These are phyloP conservation scores for Sabellastarte sp. DNA, from an alignment of 2,888 invertebrate species.

Conservation along the genomic window DNA sequence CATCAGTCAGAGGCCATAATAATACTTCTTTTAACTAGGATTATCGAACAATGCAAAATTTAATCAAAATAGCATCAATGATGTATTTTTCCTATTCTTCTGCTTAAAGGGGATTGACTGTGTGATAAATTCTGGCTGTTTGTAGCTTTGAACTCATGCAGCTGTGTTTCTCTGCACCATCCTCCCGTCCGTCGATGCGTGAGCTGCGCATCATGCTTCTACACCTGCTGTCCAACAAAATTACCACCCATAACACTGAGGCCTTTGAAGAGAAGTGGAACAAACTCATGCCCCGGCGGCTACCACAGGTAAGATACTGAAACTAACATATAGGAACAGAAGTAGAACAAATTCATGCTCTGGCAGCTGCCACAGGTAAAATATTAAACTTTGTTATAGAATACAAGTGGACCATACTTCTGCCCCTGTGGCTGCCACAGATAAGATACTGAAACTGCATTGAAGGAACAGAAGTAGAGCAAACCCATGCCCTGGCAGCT, in stretches of 20 bases:
- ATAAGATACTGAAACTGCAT: no score
- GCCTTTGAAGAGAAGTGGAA: conserved; percentile 75
- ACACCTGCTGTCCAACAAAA: conserved; percentile 53
- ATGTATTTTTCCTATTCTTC: no score
- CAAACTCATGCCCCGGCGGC: conserved; percentile 35
- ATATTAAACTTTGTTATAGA: conserved; percentile 66
- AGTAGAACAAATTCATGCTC: conserved; percentile 66
- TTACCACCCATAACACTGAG: conserved; percentile 57
- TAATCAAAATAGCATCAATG: no score
- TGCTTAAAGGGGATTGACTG: no score
- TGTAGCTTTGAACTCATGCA: conserved; percentile 68
- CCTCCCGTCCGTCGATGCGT: conserved; percentile 61
- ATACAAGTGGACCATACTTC: conserved; percentile 68
- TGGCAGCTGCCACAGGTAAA: conserved; percentile 7
- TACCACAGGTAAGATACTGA: conserved; percentile 48
- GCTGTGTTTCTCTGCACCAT: conserved; percentile 67
- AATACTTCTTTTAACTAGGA: no score
- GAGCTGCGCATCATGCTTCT: conserved; percentile 64
- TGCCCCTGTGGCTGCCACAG: conserved; percentile 27
- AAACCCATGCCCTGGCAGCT: conserved; percentile 4
- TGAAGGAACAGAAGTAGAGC: neutral
- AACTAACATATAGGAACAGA: conserved; percentile 66
- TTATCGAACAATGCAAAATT: no score
- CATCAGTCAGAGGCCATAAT: no score
- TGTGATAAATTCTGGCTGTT: no score